A percentile compares a stretch with the other conserved stretches of the same genome.
These are phyloP conservation scores for Onthophagus sagittarius DNA, from an alignment of 2,888 invertebrate genomes.

Conservation along the genomic window DNA sequence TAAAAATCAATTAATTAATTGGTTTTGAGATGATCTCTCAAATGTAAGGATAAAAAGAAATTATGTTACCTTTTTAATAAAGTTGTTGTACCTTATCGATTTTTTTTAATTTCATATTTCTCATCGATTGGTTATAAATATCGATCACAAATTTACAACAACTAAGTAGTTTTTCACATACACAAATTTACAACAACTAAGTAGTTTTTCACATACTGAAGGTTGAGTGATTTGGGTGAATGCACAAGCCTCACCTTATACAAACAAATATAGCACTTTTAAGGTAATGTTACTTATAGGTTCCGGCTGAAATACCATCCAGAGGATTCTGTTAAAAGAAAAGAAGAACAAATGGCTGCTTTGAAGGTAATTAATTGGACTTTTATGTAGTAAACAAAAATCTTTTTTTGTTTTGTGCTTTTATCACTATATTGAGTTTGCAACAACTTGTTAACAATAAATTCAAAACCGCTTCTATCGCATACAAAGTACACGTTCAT, in stretches of 20 bases:
- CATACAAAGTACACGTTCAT: no score
- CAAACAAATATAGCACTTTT: background rate
- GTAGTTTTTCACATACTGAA: background rate
- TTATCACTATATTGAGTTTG: background rate
- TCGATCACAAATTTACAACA: conserved; percentile 6
- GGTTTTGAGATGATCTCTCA: background rate
- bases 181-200: conserved; percentile 12
- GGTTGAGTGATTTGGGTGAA: conserved; percentile 11
- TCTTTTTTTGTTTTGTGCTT: background rate
- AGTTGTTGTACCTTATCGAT: background rate
- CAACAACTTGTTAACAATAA: no score
- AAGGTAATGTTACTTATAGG: conserved; percentile 58
- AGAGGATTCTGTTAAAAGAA: conserved; percentile 86
- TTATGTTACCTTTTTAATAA: background rate
- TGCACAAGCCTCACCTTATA: background rate
- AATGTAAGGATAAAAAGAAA: background rate
- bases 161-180: conserved; percentile 4
- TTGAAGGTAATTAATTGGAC: conserved; percentile 62
- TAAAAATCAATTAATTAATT: no score
- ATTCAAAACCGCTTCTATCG: no score
- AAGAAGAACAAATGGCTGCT: conserved; percentile 78
- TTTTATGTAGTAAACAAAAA: conserved; percentile 1
- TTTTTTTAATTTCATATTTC: background rate
- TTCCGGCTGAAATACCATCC: conserved; percentile 99
- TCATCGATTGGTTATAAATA: background rate